Evolutionary conservation across 2,797 vertebrate species (phyloP), one percentile per base, ranked within the genome.

Genomic region (Pagetopsis macropterus): DNA sequence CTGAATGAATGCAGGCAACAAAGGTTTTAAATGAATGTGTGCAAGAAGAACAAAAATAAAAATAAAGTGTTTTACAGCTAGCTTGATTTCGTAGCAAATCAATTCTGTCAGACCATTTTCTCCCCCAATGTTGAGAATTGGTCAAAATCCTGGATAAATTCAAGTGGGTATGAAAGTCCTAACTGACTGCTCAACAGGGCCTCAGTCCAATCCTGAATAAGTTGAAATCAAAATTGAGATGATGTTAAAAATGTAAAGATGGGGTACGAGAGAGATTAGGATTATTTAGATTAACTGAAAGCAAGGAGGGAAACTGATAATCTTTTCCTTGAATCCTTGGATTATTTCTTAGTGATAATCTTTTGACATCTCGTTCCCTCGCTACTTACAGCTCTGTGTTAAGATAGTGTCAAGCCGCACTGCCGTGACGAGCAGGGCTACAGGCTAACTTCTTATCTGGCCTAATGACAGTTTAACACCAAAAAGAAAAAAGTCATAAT

Each of bases 321-420:
- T 74, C 75, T 89, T 84, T 79, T 58, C 33, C 77, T 78, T 79
- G 70, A 89, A 85, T 81, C 80, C 82, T 75, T 72, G 88, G 90
- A 91, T 90, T 90, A 91, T 66, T 85, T 84, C 74, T 56, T 66
- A 48, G 65, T 63, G 79, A 78, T 88, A 87, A 92, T 90, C 85
- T 88, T 85, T 79, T 89, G 87, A 88, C 90, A 91, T 88, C 72
- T 88, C 51, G 43, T 87, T 56, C 87, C 59, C 56, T 69, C 50
- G 72, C 76, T 83, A 88, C 87, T 89, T 85, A 88, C 31, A 59
- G 79, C 81, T 76, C 76, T 31, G 76, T 19, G 37, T 86, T 80
- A 76, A 84, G 89, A 90, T 84, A 86, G 62, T 74, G 89, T 89
- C 85, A 83, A 63, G 78, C 57, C 65, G 43, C 50, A 64, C 48